Conservation (phyloP, 2,888 invertebrate species). For the Prenolepis imparis region DNA sequence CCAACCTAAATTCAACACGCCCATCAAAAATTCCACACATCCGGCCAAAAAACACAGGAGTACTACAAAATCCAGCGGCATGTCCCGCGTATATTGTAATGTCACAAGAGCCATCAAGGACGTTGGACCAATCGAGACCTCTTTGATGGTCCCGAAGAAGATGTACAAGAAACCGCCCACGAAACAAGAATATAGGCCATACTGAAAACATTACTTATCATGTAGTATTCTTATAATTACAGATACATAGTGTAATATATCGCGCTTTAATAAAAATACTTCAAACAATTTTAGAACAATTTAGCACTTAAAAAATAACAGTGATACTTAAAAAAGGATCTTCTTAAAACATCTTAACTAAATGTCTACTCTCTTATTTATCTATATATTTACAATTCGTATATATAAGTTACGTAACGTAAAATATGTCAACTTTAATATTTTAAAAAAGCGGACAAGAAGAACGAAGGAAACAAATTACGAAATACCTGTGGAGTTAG, state of each 20-base stretch:
- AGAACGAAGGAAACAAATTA: background rate
- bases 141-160: conserved; percentile 94
- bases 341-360: background rate
- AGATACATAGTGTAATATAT: background rate
- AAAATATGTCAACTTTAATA: too few relatives aligned
- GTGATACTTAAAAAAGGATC: background rate
- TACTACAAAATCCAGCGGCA: conserved; percentile 91
- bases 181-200: conserved; percentile 97
- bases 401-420: background rate
- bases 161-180: conserved; percentile 94
- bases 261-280: background rate
- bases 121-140: conserved; percentile 97
- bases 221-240: background rate
- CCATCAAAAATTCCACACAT: conserved; percentile 92
- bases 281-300: background rate
- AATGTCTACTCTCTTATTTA: background rate
- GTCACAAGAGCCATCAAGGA: conserved; percentile 96
- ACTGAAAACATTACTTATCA: conserved; percentile 86
- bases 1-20: conserved; percentile 92
- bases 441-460: too few relatives aligned
- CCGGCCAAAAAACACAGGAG: conserved; percentile 93
- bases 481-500: conserved; percentile 91
- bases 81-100: conserved; percentile 90
- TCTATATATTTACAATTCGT: background rate
- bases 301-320: background rate